phyloP scores from a whole-genome alignment of 2,888 invertebrate genomes.

The Agrochola lychnidis region DNA sequence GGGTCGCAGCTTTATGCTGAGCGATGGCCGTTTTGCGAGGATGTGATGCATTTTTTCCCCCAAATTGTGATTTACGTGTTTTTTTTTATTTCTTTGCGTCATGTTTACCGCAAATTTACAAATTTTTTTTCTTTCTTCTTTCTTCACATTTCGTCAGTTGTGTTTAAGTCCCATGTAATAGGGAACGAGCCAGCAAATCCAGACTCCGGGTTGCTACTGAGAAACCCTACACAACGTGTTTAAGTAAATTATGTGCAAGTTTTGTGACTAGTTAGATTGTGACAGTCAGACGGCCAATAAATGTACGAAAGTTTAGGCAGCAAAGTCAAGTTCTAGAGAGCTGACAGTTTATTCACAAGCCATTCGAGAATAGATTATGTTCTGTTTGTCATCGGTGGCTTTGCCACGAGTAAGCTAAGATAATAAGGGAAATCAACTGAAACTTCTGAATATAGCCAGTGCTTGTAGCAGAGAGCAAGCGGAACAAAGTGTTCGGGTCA shows the following conservation, averaged over 20 bases:
- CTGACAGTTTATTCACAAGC: background rate
- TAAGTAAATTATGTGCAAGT: background rate
- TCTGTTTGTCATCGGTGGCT: background rate
- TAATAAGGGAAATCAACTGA: background rate
- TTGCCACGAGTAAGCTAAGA: background rate
- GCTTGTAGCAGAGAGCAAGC: background rate
- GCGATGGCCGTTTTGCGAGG: too few species aligned
- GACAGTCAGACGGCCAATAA: background rate
- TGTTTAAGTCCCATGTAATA: background rate
- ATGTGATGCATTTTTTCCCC: too few species aligned
- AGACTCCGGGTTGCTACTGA: background rate
- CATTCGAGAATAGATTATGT: background rate
- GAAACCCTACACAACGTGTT: background rate
- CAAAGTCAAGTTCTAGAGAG: background rate
- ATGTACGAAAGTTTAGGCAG: background rate
- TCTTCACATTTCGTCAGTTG: background rate
- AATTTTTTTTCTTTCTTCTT: too few species aligned
- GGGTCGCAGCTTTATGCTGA: too few species aligned
- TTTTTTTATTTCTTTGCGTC: too few species aligned
- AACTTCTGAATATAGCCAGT: slow-evolving; percentile 1
- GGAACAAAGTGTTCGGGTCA: slow-evolving; percentile 25
- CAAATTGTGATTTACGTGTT: too few species aligned
- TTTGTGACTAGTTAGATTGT: background rate
- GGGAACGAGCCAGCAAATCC: background rate
- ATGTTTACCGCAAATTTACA: too few species aligned